Evolutionary conservation across 2,797 vertebrate genomes (phyloP).

Genomic region (Hydrolagus colliei): DNA sequence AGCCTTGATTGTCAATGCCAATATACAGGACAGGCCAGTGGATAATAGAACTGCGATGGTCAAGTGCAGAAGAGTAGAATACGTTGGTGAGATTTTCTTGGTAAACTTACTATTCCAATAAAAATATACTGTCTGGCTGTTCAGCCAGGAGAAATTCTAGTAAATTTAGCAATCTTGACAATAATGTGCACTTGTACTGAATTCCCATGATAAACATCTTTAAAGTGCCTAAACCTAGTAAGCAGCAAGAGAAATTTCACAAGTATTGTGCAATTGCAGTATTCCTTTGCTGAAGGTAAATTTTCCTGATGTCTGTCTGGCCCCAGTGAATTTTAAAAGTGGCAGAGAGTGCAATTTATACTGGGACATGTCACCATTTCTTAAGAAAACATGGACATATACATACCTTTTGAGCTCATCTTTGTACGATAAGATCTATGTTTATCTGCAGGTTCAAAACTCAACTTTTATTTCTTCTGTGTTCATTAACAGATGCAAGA

Average conservation of each 20-base stretch:
- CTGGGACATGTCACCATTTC: neutral
- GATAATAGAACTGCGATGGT: neutral
- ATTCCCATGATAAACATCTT: too few species aligned
- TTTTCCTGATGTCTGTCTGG: neutral
- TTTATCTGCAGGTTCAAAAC: too few species aligned
- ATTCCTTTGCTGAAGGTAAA: neutral
- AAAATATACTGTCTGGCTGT: too few species aligned
- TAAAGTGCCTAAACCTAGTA: neutral
- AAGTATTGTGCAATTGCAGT: neutral
- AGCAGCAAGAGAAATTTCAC: neutral
- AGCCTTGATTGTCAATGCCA: too few species aligned
- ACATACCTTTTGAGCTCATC: neutral
- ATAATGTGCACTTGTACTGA: too few species aligned
- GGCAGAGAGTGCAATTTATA: neutral
- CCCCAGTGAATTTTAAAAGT: neutral
- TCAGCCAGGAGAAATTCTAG: too few species aligned
- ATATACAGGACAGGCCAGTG: too few species aligned
- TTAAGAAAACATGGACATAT: neutral
- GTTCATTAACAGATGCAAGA: neutral
- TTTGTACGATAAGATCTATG: neutral
- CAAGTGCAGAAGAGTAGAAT: neutral
- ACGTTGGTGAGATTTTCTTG: too few species aligned
- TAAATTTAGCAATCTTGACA: too few species aligned
- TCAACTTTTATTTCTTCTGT: constrained; percentile 3
- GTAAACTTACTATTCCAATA: too few species aligned